A percentile compares a stretch with the other conserved stretches of the same genome.
Evolutionary conservation across 2,797 vertebrate species (phyloP).

Genomic region (Pseudotriccus pelzelni): DNA sequence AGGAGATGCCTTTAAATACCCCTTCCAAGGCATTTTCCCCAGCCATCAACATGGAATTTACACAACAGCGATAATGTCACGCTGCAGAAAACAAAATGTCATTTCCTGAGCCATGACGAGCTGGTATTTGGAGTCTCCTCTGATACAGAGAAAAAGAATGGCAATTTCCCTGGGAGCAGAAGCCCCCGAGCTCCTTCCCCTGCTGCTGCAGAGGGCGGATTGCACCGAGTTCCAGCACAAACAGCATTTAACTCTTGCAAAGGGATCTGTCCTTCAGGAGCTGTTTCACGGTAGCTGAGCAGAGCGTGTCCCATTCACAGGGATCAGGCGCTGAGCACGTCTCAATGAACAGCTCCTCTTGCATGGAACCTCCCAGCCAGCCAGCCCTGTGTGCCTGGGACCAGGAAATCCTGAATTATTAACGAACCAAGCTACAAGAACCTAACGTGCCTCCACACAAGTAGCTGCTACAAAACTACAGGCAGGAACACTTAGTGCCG

Average conservation of each 20-base stretch:
- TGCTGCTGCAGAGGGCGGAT: neutral
- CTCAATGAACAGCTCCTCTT: neutral
- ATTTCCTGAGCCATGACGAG: neutral
- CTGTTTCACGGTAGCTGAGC: fast-evolving
- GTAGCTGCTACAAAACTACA: neutral
- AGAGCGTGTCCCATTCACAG: neutral
- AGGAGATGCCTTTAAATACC: neutral
- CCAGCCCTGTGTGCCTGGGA: fast-evolving
- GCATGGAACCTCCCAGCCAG: neutral
- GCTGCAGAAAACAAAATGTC: conserved; percentile 9
- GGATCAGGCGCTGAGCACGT: neutral
- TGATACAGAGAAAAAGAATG: neutral
- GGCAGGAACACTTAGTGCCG: neutral
- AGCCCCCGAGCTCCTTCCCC: neutral
- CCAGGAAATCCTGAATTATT: neutral
- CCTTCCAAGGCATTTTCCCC: neutral
- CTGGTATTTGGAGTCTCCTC: conserved; percentile 16
- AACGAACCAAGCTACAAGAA: neutral
- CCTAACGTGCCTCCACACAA: neutral
- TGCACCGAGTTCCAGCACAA: fast-evolving
- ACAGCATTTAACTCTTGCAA: neutral
- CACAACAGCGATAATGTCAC: neutral
- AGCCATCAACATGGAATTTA: neutral
- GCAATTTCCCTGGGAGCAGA: neutral
- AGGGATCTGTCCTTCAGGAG: fast-evolving